Base-by-base conservation (phyloP, 2,797 vertebrate genomes). In the Sciurus vulgaris region DNA sequence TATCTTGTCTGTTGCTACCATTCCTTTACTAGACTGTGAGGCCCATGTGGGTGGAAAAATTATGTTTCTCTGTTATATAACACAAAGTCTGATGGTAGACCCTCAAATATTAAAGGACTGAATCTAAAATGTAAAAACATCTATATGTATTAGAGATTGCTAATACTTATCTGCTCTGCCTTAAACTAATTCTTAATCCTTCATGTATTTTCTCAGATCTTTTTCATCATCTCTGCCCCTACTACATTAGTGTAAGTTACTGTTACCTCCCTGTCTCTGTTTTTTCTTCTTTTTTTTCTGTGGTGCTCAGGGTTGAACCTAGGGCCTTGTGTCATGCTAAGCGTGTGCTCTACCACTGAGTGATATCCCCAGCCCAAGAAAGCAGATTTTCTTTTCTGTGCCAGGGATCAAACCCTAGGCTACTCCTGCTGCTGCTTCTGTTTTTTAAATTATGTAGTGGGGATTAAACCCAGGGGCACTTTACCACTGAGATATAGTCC, bases 171-270 rank as follows among this genome's bases (percentile, higher is more conserved):
- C 61, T 82, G 30, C 26, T 77, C 33, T 95, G 51, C 70, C 35
- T 86, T 86, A 87, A 86, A 65, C 69, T 59, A 90, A 90, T 79
- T 85, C 74, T 74, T 86, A 51, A 82, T 89, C 14, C 51, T 92
- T 92, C 35, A 47, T 14, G 92, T 82, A 89, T 92, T 94, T 94
- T 89, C 28, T 35, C 7, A 73, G n/a, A 81, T 69, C 15, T 38
- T 83, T 94, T 67, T 74, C 10, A 73, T 49, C 33, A 54, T 88
- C 41, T 47, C 38, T n/a, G 44, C 41, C 54, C 20, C 54, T 87
- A 38, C 70, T 38, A 38, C 38, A 56, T 92, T 54, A 41, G 26
- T 41, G n/a, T 9, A 70, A 61, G n/a, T 12, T 9, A 61, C 54
- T 20, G 18, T 54, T 54, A 51, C 20, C 54, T 54, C 54, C 54